Evolutionary conservation across 2,797 vertebrate species (phyloP).

Genomic region (Anguilla pacifica): DNA sequence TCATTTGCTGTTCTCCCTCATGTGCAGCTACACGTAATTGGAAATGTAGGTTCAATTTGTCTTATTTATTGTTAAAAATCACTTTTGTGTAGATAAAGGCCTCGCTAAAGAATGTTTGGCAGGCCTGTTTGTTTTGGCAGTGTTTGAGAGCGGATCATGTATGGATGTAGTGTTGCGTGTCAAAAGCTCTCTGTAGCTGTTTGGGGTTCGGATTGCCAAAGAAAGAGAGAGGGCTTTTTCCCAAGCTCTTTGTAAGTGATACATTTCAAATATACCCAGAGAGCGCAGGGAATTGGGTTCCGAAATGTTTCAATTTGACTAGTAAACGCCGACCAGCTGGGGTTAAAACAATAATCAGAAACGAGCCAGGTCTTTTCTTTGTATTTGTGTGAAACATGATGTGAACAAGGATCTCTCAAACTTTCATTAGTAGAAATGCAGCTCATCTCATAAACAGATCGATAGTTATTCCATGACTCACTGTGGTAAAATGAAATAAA

Average conservation of each 20-base stretch:
- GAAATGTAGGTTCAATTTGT: slow-evolving; percentile 27
- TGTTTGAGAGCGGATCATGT: slow-evolving; percentile 23
- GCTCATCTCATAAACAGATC: background rate
- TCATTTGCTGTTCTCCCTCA: slow-evolving; percentile 24
- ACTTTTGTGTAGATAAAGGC: slow-evolving; percentile 15
- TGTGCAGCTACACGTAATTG: slow-evolving; percentile 21
- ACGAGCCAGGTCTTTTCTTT: slow-evolving; percentile 38
- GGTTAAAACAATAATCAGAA: slow-evolving; percentile 50
- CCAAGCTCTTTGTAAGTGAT: slow-evolving; percentile 38
- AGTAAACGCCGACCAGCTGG: slow-evolving; percentile 39
- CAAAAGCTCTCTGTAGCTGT: background rate
- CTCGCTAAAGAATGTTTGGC: slow-evolving; percentile 28
- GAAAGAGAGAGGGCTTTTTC: slow-evolving; percentile 23
- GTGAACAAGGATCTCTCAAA: slow-evolving; percentile 16
- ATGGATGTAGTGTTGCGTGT: slow-evolving; percentile 20
- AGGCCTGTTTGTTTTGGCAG: slow-evolving; percentile 41
- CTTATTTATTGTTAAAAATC: slow-evolving; percentile 32
- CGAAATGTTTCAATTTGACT: slow-evolving; percentile 41
- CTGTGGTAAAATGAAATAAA: background rate
- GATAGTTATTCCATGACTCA: slow-evolving; percentile 6
- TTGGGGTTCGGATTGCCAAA: slow-evolving; percentile 29
- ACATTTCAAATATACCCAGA: slow-evolving; percentile 40
- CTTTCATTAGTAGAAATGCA: background rate
- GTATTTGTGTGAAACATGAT: slow-evolving; percentile 37
- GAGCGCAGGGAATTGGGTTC: slow-evolving; percentile 26